These are phyloP conservation scores for Triplophysa rosa DNA, from an alignment of 2,113 vertebrate species.

Conservation along the genomic window DNA sequence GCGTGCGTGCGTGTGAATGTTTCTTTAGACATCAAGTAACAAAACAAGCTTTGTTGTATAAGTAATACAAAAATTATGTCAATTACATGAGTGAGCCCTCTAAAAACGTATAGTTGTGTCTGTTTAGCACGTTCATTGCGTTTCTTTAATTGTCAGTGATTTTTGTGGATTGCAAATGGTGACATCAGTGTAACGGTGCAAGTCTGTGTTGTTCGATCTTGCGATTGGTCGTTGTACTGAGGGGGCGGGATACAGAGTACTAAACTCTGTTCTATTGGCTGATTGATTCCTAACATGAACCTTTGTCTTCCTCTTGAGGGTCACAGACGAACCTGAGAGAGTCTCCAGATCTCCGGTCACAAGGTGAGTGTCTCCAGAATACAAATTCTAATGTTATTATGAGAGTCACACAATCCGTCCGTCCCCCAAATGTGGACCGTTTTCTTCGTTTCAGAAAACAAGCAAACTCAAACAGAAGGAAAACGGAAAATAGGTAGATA, in stretches of 20 bases:
- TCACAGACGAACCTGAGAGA: constrained; percentile 99
- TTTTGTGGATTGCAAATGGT: constrained; percentile 34
- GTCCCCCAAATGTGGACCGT: constrained; percentile 3
- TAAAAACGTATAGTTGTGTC: neutral
- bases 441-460: constrained; percentile 56
- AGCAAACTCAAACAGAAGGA: constrained; percentile 21
- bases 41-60: neutral
- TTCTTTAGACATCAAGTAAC: neutral
- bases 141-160: constrained; percentile 35
- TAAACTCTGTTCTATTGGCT: neutral
- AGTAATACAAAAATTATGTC: neutral
- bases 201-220: constrained; percentile 8
- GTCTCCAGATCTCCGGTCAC: constrained; percentile 96
- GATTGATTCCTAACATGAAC: constrained; percentile 68
- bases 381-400: neutral
- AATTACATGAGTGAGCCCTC: neutral
- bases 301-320: constrained; percentile 75
- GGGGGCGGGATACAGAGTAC: neutral
- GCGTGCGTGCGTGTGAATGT: neutral
- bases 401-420: neutral
- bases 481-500: constrained; percentile 21
- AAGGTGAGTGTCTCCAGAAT: constrained; percentile 75
- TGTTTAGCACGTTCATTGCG: constrained; percentile 51
- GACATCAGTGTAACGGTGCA: constrained; percentile 20
- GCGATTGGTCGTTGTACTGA: constrained; percentile 18